These are phyloP conservation scores for Pachycephala philippinensis DNA, from an alignment of 2,113 vertebrate genomes.

Conservation along the genomic window DNA sequence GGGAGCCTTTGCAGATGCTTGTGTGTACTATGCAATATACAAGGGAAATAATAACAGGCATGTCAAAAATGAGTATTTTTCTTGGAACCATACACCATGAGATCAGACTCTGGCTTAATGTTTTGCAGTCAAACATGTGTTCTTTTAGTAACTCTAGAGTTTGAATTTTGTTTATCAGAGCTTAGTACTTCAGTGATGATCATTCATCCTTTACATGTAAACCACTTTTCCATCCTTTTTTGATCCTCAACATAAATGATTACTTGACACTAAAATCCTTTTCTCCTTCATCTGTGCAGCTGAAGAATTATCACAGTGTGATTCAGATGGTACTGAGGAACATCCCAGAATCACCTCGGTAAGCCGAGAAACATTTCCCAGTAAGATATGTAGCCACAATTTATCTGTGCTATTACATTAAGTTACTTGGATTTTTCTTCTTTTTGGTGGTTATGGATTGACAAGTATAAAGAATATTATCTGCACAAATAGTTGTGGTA, in stretches of 20 bases:
- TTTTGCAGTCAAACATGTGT: slow-evolving; percentile 27
- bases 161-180: slow-evolving; percentile 11
- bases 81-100: slow-evolving; percentile 29
- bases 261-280: not conserved
- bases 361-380: not conserved
- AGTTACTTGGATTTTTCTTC: not conserved
- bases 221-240: not conserved
- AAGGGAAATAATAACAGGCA: slow-evolving; percentile 41
- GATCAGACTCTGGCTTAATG: slow-evolving; percentile 52
- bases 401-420: not conserved
- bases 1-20: slow-evolving; percentile 18
- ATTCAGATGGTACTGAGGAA: slow-evolving; percentile 82
- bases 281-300: slow-evolving; percentile 66
- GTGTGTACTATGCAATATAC: slow-evolving; percentile 28
- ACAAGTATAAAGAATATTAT: not conserved
- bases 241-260: not conserved
- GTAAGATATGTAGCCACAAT: not conserved
- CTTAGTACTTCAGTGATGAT: not conserved
- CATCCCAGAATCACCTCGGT: slow-evolving; percentile 70
- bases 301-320: slow-evolving; percentile 83
- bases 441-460: not conserved
- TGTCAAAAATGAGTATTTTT: slow-evolving; percentile 41
- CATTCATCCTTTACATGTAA: not conserved
- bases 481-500: not conserved
- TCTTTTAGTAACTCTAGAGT: slow-evolving; percentile 1